Percentiles rank a stretch among this genome's conserved stretches.
phyloP scores from a whole-genome alignment of 2,888 invertebrate species.

The Augochlorella aurata region DNA sequence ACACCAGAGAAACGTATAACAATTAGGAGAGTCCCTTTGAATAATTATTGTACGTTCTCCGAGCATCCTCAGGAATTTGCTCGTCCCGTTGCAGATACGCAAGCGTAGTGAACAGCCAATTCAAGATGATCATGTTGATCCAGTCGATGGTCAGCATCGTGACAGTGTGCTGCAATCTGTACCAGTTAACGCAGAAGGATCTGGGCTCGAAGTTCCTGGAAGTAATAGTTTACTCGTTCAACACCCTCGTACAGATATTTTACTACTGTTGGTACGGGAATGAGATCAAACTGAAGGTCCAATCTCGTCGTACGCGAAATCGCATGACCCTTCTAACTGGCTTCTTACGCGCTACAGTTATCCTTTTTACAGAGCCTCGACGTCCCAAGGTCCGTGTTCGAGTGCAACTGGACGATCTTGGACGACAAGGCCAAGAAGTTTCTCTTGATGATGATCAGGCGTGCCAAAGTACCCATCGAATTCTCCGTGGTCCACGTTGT shows the following conservation, averaged over 20 bases:
- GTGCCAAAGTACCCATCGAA: constrained; percentile 41
- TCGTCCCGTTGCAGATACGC: constrained; percentile 6
- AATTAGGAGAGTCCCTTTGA: neutral
- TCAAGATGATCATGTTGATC: neutral
- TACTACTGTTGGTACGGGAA: constrained; percentile 61
- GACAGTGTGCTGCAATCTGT: neutral
- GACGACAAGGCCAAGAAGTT: neutral
- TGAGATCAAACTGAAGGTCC: constrained; percentile 45
- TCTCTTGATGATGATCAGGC: constrained; percentile 42
- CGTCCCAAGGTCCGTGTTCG: constrained; percentile 19
- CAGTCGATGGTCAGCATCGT: neutral
- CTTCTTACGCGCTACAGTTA: neutral
- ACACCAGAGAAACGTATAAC: neutral
- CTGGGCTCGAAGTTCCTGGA: neutral
- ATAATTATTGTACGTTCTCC: neutral
- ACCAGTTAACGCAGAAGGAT: neutral
- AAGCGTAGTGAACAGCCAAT: constrained; percentile 3
- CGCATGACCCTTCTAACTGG: too few relatives aligned
- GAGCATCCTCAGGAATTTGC: neutral
- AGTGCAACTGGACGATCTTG: constrained; percentile 29
- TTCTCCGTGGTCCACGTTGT: constrained; percentile 30
- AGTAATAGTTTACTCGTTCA: constrained; percentile 31
- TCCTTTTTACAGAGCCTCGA: constrained; percentile 23
- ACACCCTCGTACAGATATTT: constrained; percentile 65
- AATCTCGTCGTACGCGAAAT: neutral